phyloP scores from a whole-genome alignment of 2,797 vertebrate species.

The Muscicapa comitata region DNA sequence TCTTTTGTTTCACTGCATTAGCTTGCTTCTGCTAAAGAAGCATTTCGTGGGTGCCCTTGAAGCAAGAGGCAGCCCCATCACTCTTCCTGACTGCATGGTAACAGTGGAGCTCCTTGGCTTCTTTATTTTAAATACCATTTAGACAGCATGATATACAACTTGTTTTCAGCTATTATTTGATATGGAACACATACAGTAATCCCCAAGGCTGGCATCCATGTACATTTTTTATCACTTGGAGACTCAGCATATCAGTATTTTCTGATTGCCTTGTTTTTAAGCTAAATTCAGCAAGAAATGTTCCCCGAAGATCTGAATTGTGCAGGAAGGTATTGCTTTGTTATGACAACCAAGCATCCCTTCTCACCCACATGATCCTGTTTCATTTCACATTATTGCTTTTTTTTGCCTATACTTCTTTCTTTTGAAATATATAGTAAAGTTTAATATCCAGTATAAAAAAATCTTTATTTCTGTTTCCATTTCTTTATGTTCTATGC shows the following conservation, averaged over 20 bases:
- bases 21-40: neutral
- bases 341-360: neutral
- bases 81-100: neutral
- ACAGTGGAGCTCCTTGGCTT: neutral
- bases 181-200: neutral
- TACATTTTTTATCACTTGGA: constrained; percentile 13
- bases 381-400: neutral
- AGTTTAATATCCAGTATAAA: neutral
- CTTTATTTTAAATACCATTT: constrained; percentile 31
- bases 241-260: constrained; percentile 22
- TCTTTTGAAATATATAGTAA: neutral
- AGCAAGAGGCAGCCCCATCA: neutral
- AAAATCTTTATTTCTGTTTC: neutral
- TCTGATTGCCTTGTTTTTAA: constrained; percentile 40
- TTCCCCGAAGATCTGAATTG: neutral
- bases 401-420: neutral
- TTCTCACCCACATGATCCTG: neutral
- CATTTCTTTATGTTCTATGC: rapidly evolving
- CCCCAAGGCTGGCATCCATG: neutral
- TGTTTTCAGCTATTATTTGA: constrained; percentile 30
- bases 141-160: neutral
- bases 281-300: constrained; percentile 30
- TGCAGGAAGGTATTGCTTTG: constrained; percentile 11
- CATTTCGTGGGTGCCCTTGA: neutral
- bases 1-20: neutral